phyloP scores from a whole-genome alignment of 2,113 vertebrate species.

The Serilophus lunatus region DNA sequence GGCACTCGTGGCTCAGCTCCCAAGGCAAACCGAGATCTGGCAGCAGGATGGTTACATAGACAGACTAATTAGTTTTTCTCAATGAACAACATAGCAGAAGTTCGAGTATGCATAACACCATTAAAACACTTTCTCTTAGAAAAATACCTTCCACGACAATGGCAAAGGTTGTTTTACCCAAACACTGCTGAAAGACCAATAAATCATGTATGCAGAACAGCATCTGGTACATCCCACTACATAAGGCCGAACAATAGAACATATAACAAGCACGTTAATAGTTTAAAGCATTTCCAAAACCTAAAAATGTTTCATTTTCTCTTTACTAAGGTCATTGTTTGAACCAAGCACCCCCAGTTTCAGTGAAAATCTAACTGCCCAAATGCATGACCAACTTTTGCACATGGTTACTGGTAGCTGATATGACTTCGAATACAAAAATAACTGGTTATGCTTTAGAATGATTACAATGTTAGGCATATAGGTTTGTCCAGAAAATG shows the following conservation, averaged over 20 bases:
- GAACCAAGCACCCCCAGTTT: not conserved
- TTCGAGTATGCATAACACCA: not conserved
- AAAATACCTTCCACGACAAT: not conserved
- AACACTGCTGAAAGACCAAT: not conserved
- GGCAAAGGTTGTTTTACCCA: not conserved
- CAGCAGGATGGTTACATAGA: not conserved
- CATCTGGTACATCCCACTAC: not conserved
- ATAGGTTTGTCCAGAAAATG: not conserved
- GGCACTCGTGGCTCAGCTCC: accelerated
- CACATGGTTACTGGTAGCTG: not conserved
- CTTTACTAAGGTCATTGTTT: not conserved
- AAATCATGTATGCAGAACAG: not conserved
- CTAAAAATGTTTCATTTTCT: not conserved
- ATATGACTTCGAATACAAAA: not conserved
- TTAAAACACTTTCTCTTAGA: not conserved
- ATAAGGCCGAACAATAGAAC: not conserved
- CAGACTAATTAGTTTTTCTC: not conserved
- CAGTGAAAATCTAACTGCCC: not conserved
- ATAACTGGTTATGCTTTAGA: not conserved
- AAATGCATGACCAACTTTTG: not conserved
- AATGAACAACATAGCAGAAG: not conserved
- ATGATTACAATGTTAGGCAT: not conserved
- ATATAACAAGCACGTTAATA: not conserved
- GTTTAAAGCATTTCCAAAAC: not conserved
- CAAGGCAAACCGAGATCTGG: accelerated